A percentile compares a stretch with the other conserved stretches of the same genome.
These are phyloP conservation scores for Euplexia lucipara DNA, from an alignment of 2,888 invertebrate species.

Conservation along the genomic window DNA sequence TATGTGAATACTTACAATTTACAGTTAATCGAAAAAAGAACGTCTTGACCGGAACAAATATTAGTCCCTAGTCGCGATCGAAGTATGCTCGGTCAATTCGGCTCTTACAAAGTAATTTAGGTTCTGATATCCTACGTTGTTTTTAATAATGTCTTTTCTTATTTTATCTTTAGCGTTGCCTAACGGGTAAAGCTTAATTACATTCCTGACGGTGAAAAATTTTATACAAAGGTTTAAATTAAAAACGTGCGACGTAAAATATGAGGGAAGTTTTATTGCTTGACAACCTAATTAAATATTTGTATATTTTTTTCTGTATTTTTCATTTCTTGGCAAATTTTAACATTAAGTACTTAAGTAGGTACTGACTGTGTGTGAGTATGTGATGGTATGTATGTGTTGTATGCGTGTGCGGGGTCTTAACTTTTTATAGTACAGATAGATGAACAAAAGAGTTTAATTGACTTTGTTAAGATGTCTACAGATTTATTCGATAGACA, in stretches of 20 bases:
- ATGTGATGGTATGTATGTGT: too few relatives aligned
- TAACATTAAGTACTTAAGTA: too few relatives aligned
- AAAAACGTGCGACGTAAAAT: constrained; percentile 13
- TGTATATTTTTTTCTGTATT: too few relatives aligned
- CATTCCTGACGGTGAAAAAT: constrained; percentile 4
- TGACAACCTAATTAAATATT: too few relatives aligned
- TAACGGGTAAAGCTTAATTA: not conserved
- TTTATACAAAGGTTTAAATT: constrained; percentile 2
- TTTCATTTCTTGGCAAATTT: too few relatives aligned
- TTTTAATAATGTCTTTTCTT: not conserved
- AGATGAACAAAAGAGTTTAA: too few relatives aligned
- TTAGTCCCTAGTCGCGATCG: not conserved
- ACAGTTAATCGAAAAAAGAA: not conserved
- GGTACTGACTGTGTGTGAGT: too few relatives aligned
- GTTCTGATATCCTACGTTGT: not conserved
- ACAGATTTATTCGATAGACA: too few relatives aligned
- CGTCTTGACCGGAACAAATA: constrained; percentile 11
- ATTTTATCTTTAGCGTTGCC: not conserved
- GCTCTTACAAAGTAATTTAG: not conserved
- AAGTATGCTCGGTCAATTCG: not conserved
- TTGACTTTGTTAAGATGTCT: too few relatives aligned
- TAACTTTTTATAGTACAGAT: too few relatives aligned
- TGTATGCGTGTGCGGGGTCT: too few relatives aligned
- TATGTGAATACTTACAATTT: not conserved
- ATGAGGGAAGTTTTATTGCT: too few relatives aligned